Conservation (phyloP, 1,140 invertebrate species). For the Lycorma delicatula region DNA sequence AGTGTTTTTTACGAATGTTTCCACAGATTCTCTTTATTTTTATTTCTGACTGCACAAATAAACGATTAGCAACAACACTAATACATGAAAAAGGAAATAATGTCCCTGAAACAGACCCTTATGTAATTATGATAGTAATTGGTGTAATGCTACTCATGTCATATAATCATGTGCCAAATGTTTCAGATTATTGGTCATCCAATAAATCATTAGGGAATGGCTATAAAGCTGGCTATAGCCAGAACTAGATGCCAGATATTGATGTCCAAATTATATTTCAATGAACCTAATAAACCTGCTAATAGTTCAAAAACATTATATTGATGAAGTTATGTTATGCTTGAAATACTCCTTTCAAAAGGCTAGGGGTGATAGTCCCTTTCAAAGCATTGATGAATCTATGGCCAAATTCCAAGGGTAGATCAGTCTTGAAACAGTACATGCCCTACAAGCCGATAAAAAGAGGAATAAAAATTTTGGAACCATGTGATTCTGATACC, state of each 20-base stretch:
- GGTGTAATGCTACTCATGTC: conserved; percentile 15
- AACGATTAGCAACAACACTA: too few relatives aligned
- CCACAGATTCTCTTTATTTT: too few relatives aligned
- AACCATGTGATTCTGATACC: conserved; percentile 25
- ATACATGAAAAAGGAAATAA: background rate
- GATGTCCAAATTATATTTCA: conserved; percentile 30
- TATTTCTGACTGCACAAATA: too few relatives aligned
- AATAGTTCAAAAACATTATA: conserved; percentile 25
- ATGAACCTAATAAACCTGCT: conserved; percentile 21
- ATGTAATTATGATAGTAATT: conserved; percentile 15
- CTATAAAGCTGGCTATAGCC: conserved; percentile 26
- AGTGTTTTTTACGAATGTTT: too few relatives aligned
- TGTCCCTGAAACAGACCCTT: background rate
- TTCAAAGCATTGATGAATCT: conserved; percentile 23
- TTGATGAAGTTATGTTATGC: conserved; percentile 21
- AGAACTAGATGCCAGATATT: conserved; percentile 22
- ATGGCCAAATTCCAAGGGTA: conserved; percentile 29
- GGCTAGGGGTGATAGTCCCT: conserved; percentile 1
- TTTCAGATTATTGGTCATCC: conserved; percentile 21
- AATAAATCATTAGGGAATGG: conserved; percentile 28
- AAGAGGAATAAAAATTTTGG: conserved; percentile 34
- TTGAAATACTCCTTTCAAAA: conserved; percentile 24
- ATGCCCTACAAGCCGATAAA: conserved; percentile 33
- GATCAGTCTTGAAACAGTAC: conserved; percentile 30
- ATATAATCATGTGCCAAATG: conserved; percentile 14